A percentile compares a stretch with the other conserved stretches of the same genome.
Conservation (phyloP, 2,113 vertebrate genomes). For the Trachemys scripta region DNA sequence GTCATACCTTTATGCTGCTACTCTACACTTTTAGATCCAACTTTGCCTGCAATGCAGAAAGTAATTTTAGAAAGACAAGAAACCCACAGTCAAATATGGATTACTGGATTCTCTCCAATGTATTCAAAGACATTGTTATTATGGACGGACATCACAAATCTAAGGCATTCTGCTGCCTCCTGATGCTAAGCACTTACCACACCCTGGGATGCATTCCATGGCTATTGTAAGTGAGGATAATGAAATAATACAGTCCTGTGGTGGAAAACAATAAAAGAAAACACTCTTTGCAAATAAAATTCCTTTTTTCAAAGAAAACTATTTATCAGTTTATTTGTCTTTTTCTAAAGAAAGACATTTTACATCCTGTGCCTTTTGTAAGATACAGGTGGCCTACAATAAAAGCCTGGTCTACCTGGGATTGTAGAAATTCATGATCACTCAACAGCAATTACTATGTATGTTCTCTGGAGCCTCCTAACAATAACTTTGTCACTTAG, state of each 20-base stretch:
- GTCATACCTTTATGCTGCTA: background rate
- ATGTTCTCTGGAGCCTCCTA: background rate
- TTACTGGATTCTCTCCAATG: conserved; percentile 23
- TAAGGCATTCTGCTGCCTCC: conserved; percentile 6
- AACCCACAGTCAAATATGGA: background rate
- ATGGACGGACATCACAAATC: conserved; percentile 8
- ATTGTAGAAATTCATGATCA: background rate
- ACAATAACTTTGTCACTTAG: background rate
- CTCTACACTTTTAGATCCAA: conserved; percentile 6
- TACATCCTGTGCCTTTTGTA: background rate
- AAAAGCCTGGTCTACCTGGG: background rate
- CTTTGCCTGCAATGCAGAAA: conserved; percentile 8
- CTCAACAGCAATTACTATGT: background rate
- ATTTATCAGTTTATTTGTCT: accelerated
- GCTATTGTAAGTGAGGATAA: background rate
- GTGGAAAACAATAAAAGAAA: background rate
- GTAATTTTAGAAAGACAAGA: conserved; percentile 34
- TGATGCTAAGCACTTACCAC: background rate
- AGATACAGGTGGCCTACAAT: background rate
- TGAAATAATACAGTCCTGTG: background rate
- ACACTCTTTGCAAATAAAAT: background rate
- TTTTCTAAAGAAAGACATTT: background rate
- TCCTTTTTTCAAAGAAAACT: background rate
- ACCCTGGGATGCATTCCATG: background rate
- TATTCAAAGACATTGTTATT: conserved; percentile 15